Conservation (phyloP, 2,888 invertebrate genomes). For the Nowickia ferox region DNA sequence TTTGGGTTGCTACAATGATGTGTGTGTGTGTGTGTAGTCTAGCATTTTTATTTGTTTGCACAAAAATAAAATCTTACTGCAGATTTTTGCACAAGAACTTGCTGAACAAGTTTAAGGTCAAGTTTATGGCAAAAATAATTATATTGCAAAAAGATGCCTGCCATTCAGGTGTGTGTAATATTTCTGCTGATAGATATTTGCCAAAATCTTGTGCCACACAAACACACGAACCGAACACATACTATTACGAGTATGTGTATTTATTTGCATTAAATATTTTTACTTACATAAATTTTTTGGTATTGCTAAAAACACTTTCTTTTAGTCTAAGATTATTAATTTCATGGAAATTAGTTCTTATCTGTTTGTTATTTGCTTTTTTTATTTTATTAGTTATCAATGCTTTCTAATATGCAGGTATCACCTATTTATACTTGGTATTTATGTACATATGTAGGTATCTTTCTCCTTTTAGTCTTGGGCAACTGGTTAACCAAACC, state of each 20-base stretch:
- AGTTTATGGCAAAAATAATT: constrained; percentile 70
- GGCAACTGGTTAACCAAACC: constrained; percentile 25
- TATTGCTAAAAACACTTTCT: background rate
- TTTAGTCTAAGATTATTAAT: constrained; percentile 1
- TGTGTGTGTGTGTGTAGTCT: constrained; percentile 31
- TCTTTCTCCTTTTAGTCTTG: background rate
- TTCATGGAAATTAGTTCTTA: background rate
- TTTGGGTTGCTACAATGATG: constrained; percentile 13
- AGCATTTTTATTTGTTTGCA: constrained; percentile 46
- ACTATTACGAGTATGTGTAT: no score
- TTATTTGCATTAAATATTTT: background rate
- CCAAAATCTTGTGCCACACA: background rate
- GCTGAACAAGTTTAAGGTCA: constrained; percentile 76
- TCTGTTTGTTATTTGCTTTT: background rate
- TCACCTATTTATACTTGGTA: no score
- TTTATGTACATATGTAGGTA: no score
- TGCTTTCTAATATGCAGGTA: background rate
- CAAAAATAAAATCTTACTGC: constrained; percentile 53
- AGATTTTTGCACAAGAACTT: constrained; percentile 72
- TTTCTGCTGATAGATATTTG: background rate
- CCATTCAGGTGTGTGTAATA: constrained; percentile 11
- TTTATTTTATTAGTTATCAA: background rate
- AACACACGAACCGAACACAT: background rate
- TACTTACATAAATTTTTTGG: constrained; percentile 11
- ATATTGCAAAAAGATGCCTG: constrained; percentile 27